Evolutionary conservation across 2,113 vertebrate species (phyloP).

Genomic region (Lamprotornis superbus): DNA sequence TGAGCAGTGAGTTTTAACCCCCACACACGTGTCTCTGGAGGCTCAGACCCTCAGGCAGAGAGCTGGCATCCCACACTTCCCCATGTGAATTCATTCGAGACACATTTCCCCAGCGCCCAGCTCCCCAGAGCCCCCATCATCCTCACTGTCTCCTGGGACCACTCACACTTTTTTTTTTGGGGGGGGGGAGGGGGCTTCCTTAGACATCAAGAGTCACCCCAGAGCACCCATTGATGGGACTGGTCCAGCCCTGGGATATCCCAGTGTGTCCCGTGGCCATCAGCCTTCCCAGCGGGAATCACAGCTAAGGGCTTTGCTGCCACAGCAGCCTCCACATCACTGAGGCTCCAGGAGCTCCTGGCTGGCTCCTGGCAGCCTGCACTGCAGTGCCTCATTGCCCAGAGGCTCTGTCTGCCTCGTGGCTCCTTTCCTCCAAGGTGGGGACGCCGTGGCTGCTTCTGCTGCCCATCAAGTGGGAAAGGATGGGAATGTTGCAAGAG

Average conservation of each 20-base stretch:
- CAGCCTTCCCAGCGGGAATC: rapidly evolving
- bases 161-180: no score
- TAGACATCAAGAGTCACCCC: background rate
- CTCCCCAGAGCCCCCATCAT: background rate
- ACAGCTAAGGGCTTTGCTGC: background rate
- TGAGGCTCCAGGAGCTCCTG: background rate
- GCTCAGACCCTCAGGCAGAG: background rate
- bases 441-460: background rate
- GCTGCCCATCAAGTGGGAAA: background rate
- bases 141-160: background rate
- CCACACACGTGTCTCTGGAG: rapidly evolving
- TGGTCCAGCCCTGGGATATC: background rate
- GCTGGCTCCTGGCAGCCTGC: background rate
- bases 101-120: background rate
- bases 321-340: rapidly evolving
- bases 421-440: background rate
- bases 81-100: background rate
- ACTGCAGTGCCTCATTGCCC: background rate
- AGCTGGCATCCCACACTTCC: background rate
- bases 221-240: background rate
- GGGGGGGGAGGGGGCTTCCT: background rate
- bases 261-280: background rate
- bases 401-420: background rate
- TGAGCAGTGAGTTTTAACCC: background rate
- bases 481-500: background rate